Base-by-base conservation (phyloP, 1,140 invertebrate species). In the Meloidogyne exigua region DNA sequence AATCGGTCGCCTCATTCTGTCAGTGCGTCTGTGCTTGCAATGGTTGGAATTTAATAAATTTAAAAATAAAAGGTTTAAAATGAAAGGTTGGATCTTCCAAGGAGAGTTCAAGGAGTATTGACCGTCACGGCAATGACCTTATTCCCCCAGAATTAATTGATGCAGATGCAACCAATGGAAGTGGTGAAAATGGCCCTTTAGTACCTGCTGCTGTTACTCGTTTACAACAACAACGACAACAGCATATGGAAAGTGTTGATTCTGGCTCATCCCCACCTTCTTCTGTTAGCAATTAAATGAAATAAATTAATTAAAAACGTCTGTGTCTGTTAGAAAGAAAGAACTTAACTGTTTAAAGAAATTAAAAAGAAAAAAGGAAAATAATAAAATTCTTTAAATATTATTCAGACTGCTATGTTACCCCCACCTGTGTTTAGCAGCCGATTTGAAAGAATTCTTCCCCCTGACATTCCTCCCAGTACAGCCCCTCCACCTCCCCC, bases 361-460 rank as follows among this genome's bases (percentile, higher is more conserved):
- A 32, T 32, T 32, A 3, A 3, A 32, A 32, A 32, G 7, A 2
- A 32, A 39, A 39, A 39, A 7, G 0, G 10, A 32, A 32, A 32
- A 3, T 32, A 39, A 9, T 10, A 39, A 39, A 57, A n/a, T 57
- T 57, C 21, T 49, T 18, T 18, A 49, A 49, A 57, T n/a, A n/a
- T 57, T 57, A 44, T 71, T 25, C 10, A 75, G n/a, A 75, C 75
- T 21, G 36, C 70, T 13, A 76, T 78, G 76, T 68, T 78, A 32
- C 76, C 76, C 7, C 76, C 76, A 49, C 76, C 76, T 1, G 76
- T 76, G 10, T 78, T 78, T 69, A 78, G 75, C 64, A 66, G 39
- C 2, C 42, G 63, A 25, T 78, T 78, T 68, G 76, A 78, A 26
- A 66, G 74, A 23, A 78, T 78, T 49, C 39, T 65, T 5, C 62